phyloP scores from a whole-genome alignment of 2,113 vertebrate species.

The Dunckerocampus dactyliophorus region DNA sequence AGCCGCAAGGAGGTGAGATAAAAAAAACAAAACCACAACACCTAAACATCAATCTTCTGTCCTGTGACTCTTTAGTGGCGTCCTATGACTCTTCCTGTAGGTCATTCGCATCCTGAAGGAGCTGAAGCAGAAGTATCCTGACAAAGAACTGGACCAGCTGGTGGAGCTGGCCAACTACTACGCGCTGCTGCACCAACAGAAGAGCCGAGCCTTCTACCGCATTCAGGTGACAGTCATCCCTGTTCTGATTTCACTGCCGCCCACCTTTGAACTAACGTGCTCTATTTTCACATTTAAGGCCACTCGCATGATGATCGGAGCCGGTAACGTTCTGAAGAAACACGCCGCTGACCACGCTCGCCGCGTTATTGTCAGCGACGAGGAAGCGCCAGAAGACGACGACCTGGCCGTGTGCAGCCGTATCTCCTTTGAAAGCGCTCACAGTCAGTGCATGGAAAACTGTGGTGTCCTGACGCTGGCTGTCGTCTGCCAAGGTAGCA shows the following conservation, averaged over 20 bases:
- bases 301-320: slow-evolving; percentile 91
- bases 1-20: slow-evolving; percentile 83
- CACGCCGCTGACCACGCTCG: slow-evolving; percentile 83
- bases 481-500: slow-evolving; percentile 75
- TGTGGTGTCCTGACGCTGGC: slow-evolving; percentile 82
- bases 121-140: slow-evolving; percentile 91
- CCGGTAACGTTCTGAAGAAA: slow-evolving; percentile 88
- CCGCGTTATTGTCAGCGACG: slow-evolving; percentile 41
- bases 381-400: slow-evolving; percentile 59
- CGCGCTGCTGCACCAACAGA: slow-evolving; percentile 91
- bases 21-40: too few relatives aligned
- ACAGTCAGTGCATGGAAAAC: slow-evolving; percentile 96
- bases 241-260: background rate
- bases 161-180: slow-evolving; percentile 92
- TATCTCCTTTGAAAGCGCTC: slow-evolving; percentile 85
- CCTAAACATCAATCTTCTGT: background rate
- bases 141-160: slow-evolving; percentile 91
- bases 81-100: slow-evolving; percentile 33
- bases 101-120: slow-evolving; percentile 94
- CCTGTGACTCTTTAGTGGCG: background rate
- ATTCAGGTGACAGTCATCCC: slow-evolving; percentile 60
- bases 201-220: slow-evolving; percentile 96
- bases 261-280: background rate
- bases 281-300: slow-evolving; percentile 69
- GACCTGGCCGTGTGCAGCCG: slow-evolving; percentile 77